phyloP scores from a whole-genome alignment of 2,888 invertebrate species.

The Halocaridina rubra region DNA sequence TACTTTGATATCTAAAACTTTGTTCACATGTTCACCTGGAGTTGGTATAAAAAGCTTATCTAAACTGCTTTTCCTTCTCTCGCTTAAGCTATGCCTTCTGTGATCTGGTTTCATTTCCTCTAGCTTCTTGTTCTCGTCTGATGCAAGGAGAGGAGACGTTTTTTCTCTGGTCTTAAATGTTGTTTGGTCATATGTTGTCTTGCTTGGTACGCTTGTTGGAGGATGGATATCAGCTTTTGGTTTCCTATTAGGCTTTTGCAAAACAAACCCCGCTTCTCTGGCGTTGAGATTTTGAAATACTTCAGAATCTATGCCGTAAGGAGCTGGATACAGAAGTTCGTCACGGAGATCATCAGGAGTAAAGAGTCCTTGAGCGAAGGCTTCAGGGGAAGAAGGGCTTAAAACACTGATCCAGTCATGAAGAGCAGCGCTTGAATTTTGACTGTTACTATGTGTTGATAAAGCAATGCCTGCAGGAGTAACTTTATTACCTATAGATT shows the following conservation, averaged over 20 bases:
- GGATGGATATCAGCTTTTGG: constrained; percentile 42
- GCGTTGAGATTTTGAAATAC: constrained; percentile 53
- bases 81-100: constrained; percentile 7
- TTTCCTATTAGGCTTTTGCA: constrained; percentile 41
- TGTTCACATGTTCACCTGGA: neutral
- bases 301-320: constrained; percentile 32
- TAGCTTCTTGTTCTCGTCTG: constrained; percentile 22
- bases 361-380: constrained; percentile 41
- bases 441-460: neutral
- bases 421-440: neutral
- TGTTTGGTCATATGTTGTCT: neutral
- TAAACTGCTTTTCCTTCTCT: constrained; percentile 32
- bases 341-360: constrained; percentile 46
- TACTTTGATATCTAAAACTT: constrained; percentile 31
- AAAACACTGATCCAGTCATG: constrained; percentile 37
- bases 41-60: constrained; percentile 39
- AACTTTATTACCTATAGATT: neutral
- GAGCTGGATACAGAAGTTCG: constrained; percentile 44
- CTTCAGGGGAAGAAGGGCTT: constrained; percentile 13
- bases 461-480: neutral
- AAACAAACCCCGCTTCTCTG: constrained; percentile 47
- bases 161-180: neutral
- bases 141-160: neutral
- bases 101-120: constrained; percentile 3
- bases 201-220: neutral